Evolutionary conservation across 2,888 invertebrate genomes (phyloP).

Genomic region (Drosophila subquinaria): DNA sequence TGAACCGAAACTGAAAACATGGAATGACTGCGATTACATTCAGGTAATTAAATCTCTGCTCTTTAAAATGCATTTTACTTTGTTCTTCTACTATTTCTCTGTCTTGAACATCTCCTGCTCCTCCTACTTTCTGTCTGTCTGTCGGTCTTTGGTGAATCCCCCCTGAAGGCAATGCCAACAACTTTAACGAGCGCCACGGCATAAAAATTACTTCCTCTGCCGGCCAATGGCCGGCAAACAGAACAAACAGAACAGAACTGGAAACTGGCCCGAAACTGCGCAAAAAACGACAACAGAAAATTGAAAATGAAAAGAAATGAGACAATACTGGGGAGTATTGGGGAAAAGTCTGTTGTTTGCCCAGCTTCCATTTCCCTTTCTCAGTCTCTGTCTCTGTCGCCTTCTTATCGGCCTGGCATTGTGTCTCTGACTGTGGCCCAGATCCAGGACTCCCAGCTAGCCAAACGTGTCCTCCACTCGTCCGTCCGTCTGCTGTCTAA

Average conservation of each 20-base stretch:
- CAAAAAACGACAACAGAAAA: slow-evolving; percentile 66
- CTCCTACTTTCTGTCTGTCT: slow-evolving; percentile 12
- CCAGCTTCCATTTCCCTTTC: slow-evolving; percentile 25
- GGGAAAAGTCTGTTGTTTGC: slow-evolving; percentile 72
- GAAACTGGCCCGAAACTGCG: slow-evolving; percentile 46
- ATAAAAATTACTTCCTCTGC: slow-evolving; percentile 68
- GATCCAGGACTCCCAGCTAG: slow-evolving; percentile 22
- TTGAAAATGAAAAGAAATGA: slow-evolving; percentile 65
- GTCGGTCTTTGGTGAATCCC: neutral
- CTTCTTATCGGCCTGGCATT: slow-evolving; percentile 13
- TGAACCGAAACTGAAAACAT: slow-evolving; percentile 88
- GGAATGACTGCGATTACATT: slow-evolving; percentile 95
- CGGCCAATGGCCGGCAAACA: slow-evolving; percentile 66
- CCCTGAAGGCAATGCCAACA: slow-evolving; percentile 32
- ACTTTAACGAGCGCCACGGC: slow-evolving; percentile 70
- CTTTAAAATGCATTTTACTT: slow-evolving; percentile 65
- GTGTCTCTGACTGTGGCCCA: slow-evolving; percentile 43
- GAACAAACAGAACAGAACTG: slow-evolving; percentile 29
- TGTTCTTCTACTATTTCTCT: slow-evolving; percentile 19
- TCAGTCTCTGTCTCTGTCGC: neutral
- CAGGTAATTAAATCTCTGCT: slow-evolving; percentile 86
- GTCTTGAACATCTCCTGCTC: slow-evolving; percentile 8
- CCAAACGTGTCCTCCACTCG: slow-evolving; percentile 8
- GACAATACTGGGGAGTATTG: slow-evolving; percentile 40
- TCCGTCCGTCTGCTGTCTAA: neutral